Conservation (phyloP, 2,888 invertebrate species). For the Tachina grossa region DNA sequence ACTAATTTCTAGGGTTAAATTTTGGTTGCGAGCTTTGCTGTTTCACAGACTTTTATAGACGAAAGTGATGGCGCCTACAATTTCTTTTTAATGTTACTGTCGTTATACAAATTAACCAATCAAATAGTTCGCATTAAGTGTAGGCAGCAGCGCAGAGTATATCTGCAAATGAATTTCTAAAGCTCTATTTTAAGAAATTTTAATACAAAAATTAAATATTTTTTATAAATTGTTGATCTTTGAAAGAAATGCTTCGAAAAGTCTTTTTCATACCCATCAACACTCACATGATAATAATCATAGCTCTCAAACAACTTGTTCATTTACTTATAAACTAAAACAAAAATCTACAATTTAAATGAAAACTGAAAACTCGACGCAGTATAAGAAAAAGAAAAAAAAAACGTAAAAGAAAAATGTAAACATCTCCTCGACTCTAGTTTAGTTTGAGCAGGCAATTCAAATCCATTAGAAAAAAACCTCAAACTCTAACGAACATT, state of each 20-base stretch:
- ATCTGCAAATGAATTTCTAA: too few species aligned
- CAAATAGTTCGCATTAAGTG: too few species aligned
- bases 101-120: too few species aligned
- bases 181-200: too few species aligned
- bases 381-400: not conserved
- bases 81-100: too few species aligned
- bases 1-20: too few species aligned
- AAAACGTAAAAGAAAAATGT: slow-evolving; percentile 2
- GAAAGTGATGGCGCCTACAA: too few species aligned
- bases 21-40: too few species aligned
- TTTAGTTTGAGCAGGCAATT: slow-evolving; percentile 21
- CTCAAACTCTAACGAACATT: slow-evolving; percentile 58
- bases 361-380: slow-evolving; percentile 53
- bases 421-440: slow-evolving; percentile 57
- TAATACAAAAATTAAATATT: not conserved
- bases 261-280: slow-evolving; percentile 12
- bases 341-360: slow-evolving; percentile 24
- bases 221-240: not conserved
- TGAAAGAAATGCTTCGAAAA: slow-evolving; percentile 6
- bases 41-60: too few species aligned
- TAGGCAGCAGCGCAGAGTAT: too few species aligned
- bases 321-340: slow-evolving; percentile 22
- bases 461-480: slow-evolving; percentile 35
- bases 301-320: slow-evolving; percentile 37
- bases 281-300: not conserved